These are phyloP conservation scores for Dreissena rostriformis DNA, from an alignment of 1,140 invertebrate species.

Conservation along the genomic window DNA sequence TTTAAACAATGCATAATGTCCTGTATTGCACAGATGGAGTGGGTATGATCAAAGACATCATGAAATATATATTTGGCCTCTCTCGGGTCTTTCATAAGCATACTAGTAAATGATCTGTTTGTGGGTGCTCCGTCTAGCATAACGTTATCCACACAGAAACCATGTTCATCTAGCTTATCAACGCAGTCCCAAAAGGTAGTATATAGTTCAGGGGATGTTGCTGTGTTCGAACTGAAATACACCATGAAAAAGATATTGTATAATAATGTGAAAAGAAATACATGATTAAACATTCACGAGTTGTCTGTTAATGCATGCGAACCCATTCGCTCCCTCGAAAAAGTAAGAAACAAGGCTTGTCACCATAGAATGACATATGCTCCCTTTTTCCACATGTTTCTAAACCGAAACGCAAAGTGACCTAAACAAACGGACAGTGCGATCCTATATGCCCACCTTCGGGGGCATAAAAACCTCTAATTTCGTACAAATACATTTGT, in stretches of 20 bases:
- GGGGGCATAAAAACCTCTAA: neutral
- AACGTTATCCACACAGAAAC: constrained; percentile 52
- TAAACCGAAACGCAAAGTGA: too few relatives aligned
- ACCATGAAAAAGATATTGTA: constrained; percentile 23
- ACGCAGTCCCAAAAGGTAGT: constrained; percentile 61
- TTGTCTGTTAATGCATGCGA: neutral
- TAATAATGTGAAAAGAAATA: neutral
- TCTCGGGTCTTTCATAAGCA: constrained; percentile 35
- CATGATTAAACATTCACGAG: neutral
- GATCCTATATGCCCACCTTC: too few relatives aligned
- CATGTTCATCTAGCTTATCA: constrained; percentile 48
- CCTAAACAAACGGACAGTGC: too few relatives aligned
- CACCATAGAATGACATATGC: too few relatives aligned
- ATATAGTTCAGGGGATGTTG: constrained; percentile 49
- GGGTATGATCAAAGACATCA: constrained; percentile 38
- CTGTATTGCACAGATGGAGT: constrained; percentile 40
- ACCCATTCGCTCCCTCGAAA: neutral
- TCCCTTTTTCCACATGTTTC: too few relatives aligned
- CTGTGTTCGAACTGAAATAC: constrained; percentile 54
- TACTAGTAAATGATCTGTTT: constrained; percentile 48
- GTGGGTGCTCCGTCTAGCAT: constrained; percentile 58
- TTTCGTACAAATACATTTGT: neutral
- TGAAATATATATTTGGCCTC: constrained; percentile 24
- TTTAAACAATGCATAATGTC: constrained; percentile 58
- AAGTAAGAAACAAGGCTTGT: too few relatives aligned